Evolutionary conservation across 92 coral and sea anemone genomes (phyloP), one percentile per base, ranked within the genome.

Genomic region (Muricea muricata): DNA sequence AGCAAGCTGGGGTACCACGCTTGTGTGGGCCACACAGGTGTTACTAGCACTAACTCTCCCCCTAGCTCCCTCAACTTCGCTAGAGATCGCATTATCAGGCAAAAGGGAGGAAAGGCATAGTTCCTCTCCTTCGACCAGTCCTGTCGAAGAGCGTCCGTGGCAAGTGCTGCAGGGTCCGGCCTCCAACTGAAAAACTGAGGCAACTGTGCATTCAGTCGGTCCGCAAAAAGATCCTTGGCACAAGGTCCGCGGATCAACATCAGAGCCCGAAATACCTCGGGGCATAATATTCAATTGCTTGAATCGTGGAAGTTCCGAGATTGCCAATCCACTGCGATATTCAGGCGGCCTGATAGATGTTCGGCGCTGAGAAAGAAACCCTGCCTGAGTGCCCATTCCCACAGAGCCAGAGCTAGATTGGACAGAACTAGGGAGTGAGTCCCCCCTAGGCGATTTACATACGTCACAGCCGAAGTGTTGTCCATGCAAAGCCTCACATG

Each of bases 261-360:
- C 65, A 75, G 31, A 25, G 82, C 2, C 25, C 82, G 65, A 50
- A 75, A 45, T 9, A 75, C 25, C 20, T 75, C 66, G 15, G 82
- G 82, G 39, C 66, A 46, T 7, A 75, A 24, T 67, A 47, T 10
- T 67, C 82, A 75, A 25, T 75, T 75, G 82, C 82, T 75, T 18
- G 82, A 75, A 25, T 75, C 61, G 17, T 12, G 74, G 13, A 77
- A 47, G 31, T 77, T 15, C 8, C 68, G 82, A 9, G 82, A 77
- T 54, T 77, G 40, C 82, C 67, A 54, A 54, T 77, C 82, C 28
- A 69, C 82, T 54, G 68, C 4, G 26, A 25, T 26, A 28, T 77
- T 47, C 33, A 54, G 65, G 18, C n/a, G 31, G 12, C 67, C 67
- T 7, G 82, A 15, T 23, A 48, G 45, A 46, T 18, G 65, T 15